A percentile compares a stretch with the other conserved stretches of the same genome.
Evolutionary conservation across 2,888 invertebrate genomes (phyloP).

Genomic region (Drosophila merina): DNA sequence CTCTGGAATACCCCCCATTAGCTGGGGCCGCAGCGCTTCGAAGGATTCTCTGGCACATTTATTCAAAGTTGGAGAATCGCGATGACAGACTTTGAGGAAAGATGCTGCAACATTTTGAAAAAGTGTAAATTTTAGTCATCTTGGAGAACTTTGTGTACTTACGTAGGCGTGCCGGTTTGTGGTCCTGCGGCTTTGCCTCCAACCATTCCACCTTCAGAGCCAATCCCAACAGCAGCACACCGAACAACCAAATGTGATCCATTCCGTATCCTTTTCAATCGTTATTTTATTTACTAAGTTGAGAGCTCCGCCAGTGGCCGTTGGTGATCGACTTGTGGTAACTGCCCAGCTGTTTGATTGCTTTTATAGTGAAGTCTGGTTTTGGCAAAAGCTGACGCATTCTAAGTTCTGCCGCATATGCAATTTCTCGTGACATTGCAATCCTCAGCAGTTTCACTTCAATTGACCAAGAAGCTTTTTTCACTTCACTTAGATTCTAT

Average conservation of each 20-base stretch:
- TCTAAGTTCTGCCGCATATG: slow-evolving; percentile 58
- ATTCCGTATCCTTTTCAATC: slow-evolving; percentile 26
- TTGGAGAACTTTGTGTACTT: slow-evolving; percentile 30
- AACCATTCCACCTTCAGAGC: slow-evolving; percentile 14
- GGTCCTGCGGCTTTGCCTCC: slow-evolving; percentile 27
- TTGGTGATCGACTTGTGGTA: slow-evolving; percentile 33
- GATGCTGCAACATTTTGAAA: slow-evolving; percentile 84
- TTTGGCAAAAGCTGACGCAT: slow-evolving; percentile 52
- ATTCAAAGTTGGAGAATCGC: slow-evolving; percentile 86
- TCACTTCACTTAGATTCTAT: neutral
- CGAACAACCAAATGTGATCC: slow-evolving; percentile 29
- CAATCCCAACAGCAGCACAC: slow-evolving; percentile 43
- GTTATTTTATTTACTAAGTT: neutral
- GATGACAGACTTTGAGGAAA: slow-evolving; percentile 88
- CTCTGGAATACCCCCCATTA: slow-evolving; percentile 88
- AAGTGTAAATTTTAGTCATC: no score
- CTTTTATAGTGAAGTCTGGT: slow-evolving; percentile 58
- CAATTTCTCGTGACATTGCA: slow-evolving; percentile 74
- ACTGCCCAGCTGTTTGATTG: slow-evolving; percentile 21
- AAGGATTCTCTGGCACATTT: slow-evolving; percentile 87
- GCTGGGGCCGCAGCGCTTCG: slow-evolving; percentile 86
- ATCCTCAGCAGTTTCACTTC: slow-evolving; percentile 63
- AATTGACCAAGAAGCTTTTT: slow-evolving; percentile 35
- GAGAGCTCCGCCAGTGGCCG: neutral
- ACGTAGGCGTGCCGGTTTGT: slow-evolving; percentile 45